phyloP scores from a whole-genome alignment of 2,888 invertebrate species.

The Podabrus alpinus region DNA sequence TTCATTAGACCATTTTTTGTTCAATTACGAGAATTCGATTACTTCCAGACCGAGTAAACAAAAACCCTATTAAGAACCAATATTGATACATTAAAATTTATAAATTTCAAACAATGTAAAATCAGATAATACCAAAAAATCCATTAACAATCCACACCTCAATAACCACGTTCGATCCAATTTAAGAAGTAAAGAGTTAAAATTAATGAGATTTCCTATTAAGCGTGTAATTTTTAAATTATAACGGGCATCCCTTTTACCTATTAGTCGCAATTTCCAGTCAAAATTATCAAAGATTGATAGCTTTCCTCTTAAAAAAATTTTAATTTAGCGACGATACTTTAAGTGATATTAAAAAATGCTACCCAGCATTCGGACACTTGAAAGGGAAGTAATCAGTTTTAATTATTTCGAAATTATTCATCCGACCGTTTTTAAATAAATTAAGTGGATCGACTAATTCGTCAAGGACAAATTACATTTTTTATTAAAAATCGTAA shows the following conservation, averaged over 20 bases:
- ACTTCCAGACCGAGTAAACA: not conserved
- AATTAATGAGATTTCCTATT: constrained; percentile 50
- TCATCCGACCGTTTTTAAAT: constrained; percentile 17
- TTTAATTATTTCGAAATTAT: constrained; percentile 28
- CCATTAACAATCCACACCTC: constrained; percentile 17
- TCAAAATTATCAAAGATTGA: constrained; percentile 48
- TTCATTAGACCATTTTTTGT: not conserved
- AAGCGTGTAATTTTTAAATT: constrained; percentile 50
- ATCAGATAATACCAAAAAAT: constrained; percentile 5
- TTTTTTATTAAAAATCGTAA: constrained; percentile 4
- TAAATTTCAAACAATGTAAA: not conserved
- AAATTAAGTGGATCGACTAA: constrained; percentile 16
- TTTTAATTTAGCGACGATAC: constrained; percentile 45
- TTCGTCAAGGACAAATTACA: constrained; percentile 16
- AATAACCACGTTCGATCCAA: constrained; percentile 8
- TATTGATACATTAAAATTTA: not conserved
- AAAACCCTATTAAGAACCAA: not conserved
- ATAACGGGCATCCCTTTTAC: constrained; percentile 21
- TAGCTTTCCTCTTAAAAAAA: constrained; percentile 43
- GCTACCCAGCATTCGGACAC: constrained; percentile 34
- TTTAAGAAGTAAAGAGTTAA: constrained; percentile 12
- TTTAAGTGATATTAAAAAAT: constrained; percentile 47
- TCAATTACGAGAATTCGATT: not conserved
- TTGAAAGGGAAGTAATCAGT: constrained; percentile 27
- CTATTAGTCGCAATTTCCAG: constrained; percentile 46